phyloP scores from a whole-genome alignment of 2,113 vertebrate species.

The Bagarius yarrelli region DNA sequence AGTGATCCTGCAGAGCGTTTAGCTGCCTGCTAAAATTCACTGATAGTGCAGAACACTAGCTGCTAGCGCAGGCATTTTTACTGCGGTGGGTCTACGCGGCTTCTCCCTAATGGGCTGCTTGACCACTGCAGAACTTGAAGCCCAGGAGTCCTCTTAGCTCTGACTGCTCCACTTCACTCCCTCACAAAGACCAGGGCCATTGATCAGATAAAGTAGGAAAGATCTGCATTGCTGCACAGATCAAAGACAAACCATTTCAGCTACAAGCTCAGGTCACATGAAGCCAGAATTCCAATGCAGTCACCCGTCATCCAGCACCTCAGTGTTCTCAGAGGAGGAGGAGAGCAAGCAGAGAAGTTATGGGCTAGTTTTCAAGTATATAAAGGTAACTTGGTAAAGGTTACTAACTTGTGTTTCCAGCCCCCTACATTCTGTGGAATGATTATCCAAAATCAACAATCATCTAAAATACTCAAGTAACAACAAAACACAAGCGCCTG shows the following conservation, averaged over 20 bases:
- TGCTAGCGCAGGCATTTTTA: slow-evolving; percentile 49
- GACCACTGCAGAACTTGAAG: slow-evolving; percentile 45
- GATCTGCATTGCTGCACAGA: slow-evolving; percentile 39
- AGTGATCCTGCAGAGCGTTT: slow-evolving; percentile 40
- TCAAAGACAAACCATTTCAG: slow-evolving; percentile 1
- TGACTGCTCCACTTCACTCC: slow-evolving; percentile 39
- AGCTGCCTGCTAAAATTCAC: slow-evolving; percentile 40
- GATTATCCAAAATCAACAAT: too few species aligned
- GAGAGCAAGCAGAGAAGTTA: not conserved
- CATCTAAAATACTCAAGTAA: too few species aligned
- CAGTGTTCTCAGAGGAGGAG: not conserved
- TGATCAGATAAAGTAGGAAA: slow-evolving; percentile 45
- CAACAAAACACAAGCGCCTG: too few species aligned
- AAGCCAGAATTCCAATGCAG: not conserved
- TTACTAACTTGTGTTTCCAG: too few species aligned
- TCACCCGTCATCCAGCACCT: not conserved
- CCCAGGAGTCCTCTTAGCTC: slow-evolving; percentile 44
- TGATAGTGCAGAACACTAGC: slow-evolving; percentile 50
- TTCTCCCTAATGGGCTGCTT: slow-evolving; percentile 46
- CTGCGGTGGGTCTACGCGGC: slow-evolving; percentile 39
- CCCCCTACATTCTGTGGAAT: too few species aligned
- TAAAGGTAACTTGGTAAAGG: not conserved
- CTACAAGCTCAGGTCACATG: not conserved
- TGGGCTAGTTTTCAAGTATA: not conserved
- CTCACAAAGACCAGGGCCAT: slow-evolving; percentile 26